phyloP scores from a whole-genome alignment of 1,140 invertebrate species.

The Apocrypta bakeri region DNA sequence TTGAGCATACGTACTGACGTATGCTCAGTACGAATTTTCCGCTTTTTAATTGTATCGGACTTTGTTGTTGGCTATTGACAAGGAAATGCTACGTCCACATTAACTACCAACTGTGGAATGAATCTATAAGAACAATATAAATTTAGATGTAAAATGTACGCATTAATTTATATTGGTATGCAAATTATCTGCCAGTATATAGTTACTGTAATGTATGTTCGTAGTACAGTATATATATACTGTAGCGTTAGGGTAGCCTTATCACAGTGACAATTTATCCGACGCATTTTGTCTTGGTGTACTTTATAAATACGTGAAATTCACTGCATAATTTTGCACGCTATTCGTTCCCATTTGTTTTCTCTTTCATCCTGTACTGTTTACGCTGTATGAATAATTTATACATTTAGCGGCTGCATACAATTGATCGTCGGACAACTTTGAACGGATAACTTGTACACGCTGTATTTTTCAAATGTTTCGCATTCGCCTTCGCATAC shows the following conservation, averaged over 20 bases:
- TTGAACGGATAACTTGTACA: no score
- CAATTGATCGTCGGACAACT: no score
- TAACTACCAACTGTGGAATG: no score
- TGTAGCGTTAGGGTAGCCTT: not conserved
- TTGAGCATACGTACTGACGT: not conserved
- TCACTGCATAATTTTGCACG: not conserved
- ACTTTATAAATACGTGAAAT: not conserved
- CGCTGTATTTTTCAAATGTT: no score
- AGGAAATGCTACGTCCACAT: no score
- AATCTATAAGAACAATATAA: not conserved
- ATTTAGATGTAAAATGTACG: not conserved
- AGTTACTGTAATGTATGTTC: slow-evolving; percentile 23
- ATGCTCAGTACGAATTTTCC: no score
- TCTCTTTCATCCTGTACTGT: not conserved
- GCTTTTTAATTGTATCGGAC: no score
- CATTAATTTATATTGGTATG: not conserved
- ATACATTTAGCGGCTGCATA: not conserved
- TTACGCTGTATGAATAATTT: not conserved
- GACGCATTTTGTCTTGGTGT: not conserved
- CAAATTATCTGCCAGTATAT: not conserved
- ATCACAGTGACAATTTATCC: not conserved
- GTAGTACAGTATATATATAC: not conserved
- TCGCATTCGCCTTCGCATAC: no score
- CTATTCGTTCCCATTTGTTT: not conserved
- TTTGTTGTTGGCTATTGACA: no score